Evolutionary conservation across 2,888 invertebrate species (phyloP), one percentile per base, ranked within the genome.

Genomic region (Phaedon cochleariae): DNA sequence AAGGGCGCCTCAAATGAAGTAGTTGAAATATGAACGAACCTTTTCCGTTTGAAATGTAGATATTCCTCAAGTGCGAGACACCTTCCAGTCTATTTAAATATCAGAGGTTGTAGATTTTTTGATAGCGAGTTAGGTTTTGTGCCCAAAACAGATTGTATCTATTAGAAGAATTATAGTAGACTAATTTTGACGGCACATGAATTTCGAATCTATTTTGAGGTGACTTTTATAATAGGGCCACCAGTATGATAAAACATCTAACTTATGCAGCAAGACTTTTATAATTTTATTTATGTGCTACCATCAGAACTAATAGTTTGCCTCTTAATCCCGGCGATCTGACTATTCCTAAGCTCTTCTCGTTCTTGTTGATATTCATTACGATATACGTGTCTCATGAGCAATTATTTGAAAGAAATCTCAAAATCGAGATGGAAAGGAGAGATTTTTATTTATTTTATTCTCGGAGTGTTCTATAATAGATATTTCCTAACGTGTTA

Each of bases 141-240:
- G 64, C 59, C 55, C 67, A 53, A 73, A 73, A 74, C 74, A 74
- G 76, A 74, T 74, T 76, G 74, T 74, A 74, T 74, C 74, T 76
- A 76, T 76, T 76, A 76, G 73, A 76, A 72, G 74, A 75, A 74
- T 74, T 74, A 74, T 74, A 70, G 73, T 68, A 69, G 73, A 73
- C 74, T 76, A 76, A 76, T 76, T 76, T 74, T 65, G 73, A 67
- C 63, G 65, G 60, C 67, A 67, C 64, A 64, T 63, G 59, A 63
- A 57, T 68, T 63, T 65, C 45, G 62, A 37, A 51, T 71, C 73
- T 73, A 73, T 73, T 73, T 70, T 63, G 26, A 54, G 59, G 46
- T 46, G 59, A 66, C 62, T 59, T 65, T 54, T 65, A 48, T 64
- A 64, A 64, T 59, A 51, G 49, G 57, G 51, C 59, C 45, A 64